A percentile compares a stretch with the other conserved stretches of the same genome.
These are phyloP conservation scores for Aphis craccivora DNA, from an alignment of 1,140 invertebrate species.

Conservation along the genomic window DNA sequence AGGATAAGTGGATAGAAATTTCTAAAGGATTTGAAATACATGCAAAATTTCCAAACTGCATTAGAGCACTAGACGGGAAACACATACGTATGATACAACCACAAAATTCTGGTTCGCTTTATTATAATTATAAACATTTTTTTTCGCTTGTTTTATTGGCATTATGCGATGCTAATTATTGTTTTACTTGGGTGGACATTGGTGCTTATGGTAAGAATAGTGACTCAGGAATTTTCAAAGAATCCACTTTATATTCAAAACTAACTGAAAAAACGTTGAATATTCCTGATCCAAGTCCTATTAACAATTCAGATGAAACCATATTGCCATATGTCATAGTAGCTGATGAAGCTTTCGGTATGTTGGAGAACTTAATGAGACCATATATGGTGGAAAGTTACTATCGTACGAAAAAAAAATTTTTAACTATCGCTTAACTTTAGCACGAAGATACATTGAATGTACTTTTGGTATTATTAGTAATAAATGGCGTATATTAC, in stretches of 20 bases:
- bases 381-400: conserved; percentile 58
- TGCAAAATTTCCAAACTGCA: conserved; percentile 5
- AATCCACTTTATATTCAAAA: conserved; percentile 23
- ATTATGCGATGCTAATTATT: conserved; percentile 60
- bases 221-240: conserved; percentile 57
- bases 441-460: conserved; percentile 63
- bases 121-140: too few species aligned
- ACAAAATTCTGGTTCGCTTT: conserved; percentile 59
- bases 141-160: conserved; percentile 62
- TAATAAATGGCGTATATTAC: conserved; percentile 65
- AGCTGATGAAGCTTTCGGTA: conserved; percentile 64
- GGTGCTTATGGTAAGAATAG: conserved; percentile 58
- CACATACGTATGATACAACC: conserved; percentile 53
- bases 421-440: conserved; percentile 63
- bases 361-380: conserved; percentile 62
- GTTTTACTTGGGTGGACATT: conserved; percentile 55
- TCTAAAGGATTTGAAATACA: conserved; percentile 41
- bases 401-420: conserved; percentile 61
- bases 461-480: conserved; percentile 65
- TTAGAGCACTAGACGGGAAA: conserved; percentile 58
- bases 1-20: conserved; percentile 57
- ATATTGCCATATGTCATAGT: conserved; percentile 61
- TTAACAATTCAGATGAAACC: background rate
- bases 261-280: conserved; percentile 26
- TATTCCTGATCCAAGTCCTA: conserved; percentile 29